Percentiles rank a stretch among this genome's conserved stretches.
These are phyloP conservation scores for Ceyx cyanopectus DNA, from an alignment of 2,113 vertebrate species.

Conservation along the genomic window DNA sequence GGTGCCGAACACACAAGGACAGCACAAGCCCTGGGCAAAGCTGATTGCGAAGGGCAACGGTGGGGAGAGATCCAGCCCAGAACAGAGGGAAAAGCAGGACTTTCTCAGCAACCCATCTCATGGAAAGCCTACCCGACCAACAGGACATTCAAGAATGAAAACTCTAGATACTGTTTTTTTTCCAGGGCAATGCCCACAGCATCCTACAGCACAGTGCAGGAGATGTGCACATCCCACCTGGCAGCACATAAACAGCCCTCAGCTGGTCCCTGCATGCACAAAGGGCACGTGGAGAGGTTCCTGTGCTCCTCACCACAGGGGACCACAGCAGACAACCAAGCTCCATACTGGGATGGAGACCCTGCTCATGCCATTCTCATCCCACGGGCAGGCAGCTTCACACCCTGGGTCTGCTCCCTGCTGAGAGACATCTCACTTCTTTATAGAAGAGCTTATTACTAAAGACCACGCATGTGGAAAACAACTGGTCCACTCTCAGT, in stretches of 20 bases:
- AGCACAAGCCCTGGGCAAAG: not conserved
- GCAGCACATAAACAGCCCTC: not conserved
- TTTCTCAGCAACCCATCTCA: not conserved
- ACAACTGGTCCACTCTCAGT: not conserved
- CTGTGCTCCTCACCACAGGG: rapidly evolving
- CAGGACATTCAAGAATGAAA: not conserved
- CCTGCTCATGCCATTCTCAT: not conserved
- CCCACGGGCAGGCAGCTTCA: not conserved
- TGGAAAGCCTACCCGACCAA: not conserved
- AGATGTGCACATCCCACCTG: rapidly evolving
- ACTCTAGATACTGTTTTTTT: not conserved
- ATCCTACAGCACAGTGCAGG: not conserved
- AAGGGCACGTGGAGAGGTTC: not conserved
- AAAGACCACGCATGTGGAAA: not conserved
- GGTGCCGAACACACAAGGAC: not conserved
- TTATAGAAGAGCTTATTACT: not conserved
- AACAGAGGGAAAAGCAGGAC: not conserved
- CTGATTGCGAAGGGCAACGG: not conserved
- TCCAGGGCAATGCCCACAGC: not conserved
- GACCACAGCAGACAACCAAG: not conserved
- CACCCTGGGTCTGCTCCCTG: not conserved
- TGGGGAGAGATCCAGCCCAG: not conserved
- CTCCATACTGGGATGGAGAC: rapidly evolving
- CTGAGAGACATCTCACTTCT: not conserved
- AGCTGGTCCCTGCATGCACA: no score